Percentiles rank a stretch among this genome's conserved stretches.
phyloP scores from a whole-genome alignment of 1,140 invertebrate species.

The Apis cerana region DNA sequence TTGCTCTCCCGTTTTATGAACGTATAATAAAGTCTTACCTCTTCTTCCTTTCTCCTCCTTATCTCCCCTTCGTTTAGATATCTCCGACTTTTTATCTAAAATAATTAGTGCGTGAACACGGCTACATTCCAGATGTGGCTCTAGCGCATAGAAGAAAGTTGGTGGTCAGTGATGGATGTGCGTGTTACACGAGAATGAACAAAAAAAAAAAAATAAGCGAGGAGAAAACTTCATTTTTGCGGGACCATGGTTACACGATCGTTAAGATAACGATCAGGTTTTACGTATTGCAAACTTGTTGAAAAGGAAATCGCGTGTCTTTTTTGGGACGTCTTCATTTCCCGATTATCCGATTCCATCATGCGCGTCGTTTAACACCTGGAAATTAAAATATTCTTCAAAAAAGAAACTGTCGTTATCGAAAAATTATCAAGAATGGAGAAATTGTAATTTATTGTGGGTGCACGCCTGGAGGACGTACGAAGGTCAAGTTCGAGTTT shows the following conservation, averaged over 20 bases:
- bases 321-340: background rate
- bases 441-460: no score
- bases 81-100: slow-evolving; percentile 56
- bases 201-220: background rate
- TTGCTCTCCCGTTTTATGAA: background rate
- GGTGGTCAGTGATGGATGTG: slow-evolving; percentile 28
- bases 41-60: slow-evolving; percentile 17
- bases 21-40: background rate
- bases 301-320: background rate
- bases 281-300: background rate
- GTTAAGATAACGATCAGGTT: background rate
- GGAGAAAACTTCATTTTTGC: slow-evolving; percentile 4
- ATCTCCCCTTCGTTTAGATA: slow-evolving; percentile 1
- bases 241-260: slow-evolving; percentile 1
- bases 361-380: no score
- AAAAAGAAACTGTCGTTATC: no score
- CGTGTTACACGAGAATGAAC: slow-evolving; percentile 33
- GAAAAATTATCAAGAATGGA: no score
- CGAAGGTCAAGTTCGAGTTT: no score
- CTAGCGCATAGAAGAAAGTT: slow-evolving; percentile 35
- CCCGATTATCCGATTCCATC: background rate
- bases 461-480: no score
- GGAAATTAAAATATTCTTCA: no score
- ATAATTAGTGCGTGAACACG: slow-evolving; percentile 65
- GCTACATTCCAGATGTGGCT: slow-evolving; percentile 39